Evolutionary conservation across 2,888 invertebrate species (phyloP).

Genomic region (Serrognathus titanus): DNA sequence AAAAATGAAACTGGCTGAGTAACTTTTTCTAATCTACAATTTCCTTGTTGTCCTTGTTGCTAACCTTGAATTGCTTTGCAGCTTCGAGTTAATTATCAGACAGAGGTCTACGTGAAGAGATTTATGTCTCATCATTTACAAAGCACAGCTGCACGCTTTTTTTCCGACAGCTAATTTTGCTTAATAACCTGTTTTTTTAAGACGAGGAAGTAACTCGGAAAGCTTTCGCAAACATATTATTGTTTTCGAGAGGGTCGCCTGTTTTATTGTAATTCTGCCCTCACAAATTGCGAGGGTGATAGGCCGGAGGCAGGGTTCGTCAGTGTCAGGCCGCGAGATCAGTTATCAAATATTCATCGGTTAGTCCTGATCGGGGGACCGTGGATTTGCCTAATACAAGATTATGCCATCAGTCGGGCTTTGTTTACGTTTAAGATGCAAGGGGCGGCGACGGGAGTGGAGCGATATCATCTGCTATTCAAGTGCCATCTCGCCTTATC

Average conservation of each 20-base stretch:
- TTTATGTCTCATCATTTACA: no score
- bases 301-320: neutral
- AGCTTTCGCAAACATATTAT: no score
- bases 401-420: slow-evolving; percentile 3
- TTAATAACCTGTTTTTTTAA: no score
- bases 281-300: neutral
- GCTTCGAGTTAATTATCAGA: no score
- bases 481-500: neutral
- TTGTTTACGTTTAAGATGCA: slow-evolving; percentile 5
- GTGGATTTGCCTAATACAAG: slow-evolving; percentile 8
- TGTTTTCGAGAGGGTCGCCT: neutral
- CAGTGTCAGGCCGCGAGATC: slow-evolving; percentile 1
- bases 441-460: neutral
- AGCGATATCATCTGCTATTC: neutral
- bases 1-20: no score
- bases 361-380: slow-evolving; percentile 12
- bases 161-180: no score
- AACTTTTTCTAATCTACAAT: no score
- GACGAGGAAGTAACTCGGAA: no score
- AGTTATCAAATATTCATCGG: slow-evolving; percentile 30
- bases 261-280: neutral
- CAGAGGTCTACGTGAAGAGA: no score
- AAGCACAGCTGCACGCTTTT: no score
- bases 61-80: no score
- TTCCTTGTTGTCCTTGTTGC: no score